Percentiles rank a stretch among this genome's conserved stretches.
Conservation (phyloP, 2,888 invertebrate species). For the Dendrolimus pini region DNA sequence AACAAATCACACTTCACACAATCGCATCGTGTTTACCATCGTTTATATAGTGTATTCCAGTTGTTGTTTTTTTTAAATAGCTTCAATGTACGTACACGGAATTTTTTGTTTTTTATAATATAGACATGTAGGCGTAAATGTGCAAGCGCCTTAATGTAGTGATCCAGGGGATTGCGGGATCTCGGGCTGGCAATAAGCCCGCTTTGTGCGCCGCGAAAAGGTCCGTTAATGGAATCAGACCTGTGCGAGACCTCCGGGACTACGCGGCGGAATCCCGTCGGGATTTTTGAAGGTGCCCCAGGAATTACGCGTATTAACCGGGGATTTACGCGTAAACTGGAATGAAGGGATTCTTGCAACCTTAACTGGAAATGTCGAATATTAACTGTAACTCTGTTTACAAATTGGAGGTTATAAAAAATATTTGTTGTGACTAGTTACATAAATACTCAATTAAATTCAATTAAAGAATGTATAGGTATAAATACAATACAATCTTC, state of each 20-base stretch:
- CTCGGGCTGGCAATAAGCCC: slow-evolving; percentile 42
- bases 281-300: slow-evolving; percentile 10
- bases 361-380: not conserved
- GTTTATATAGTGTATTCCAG: no score
- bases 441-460: no score
- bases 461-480: no score
- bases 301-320: slow-evolving; percentile 1
- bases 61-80: no score
- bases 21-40: no score
- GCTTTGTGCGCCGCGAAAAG: slow-evolving; percentile 54
- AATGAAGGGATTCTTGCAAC: not conserved
- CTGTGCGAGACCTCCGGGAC: not conserved
- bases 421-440: no score
- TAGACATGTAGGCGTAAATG: slow-evolving; percentile 16
- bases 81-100: no score
- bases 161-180: slow-evolving; percentile 16
- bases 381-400: no score
- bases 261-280: slow-evolving; percentile 7
- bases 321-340: not conserved
- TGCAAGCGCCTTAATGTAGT: slow-evolving; percentile 22
- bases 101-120: no score
- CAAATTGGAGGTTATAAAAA: no score
- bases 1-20: no score
- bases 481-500: no score
- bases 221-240: slow-evolving; percentile 64